Conservation (phyloP, 2,888 invertebrate species). For the Fabriciana adippe region DNA sequence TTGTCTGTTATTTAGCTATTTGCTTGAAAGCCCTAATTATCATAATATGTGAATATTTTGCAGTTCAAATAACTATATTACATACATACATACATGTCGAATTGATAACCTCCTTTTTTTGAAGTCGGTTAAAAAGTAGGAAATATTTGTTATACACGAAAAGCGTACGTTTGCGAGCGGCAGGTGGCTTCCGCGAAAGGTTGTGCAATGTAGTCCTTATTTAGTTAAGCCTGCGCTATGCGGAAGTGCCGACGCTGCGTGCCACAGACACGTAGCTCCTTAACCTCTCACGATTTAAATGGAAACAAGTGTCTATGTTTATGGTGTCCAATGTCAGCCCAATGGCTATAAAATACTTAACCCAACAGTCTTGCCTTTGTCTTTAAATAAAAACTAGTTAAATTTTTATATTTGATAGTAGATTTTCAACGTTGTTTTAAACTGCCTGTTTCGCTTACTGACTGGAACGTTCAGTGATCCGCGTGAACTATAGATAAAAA, state of each 20-base stretch:
- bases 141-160: no score
- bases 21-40: no score
- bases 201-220: conserved; percentile 26
- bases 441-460: conserved; percentile 1
- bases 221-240: conserved; percentile 22
- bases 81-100: no score
- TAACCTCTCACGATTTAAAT: conserved; percentile 31
- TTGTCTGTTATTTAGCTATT: no score
- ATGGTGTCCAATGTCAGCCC: not conserved
- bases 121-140: no score
- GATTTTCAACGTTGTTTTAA: conserved; percentile 3
- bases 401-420: not conserved
- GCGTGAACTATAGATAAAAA: not conserved
- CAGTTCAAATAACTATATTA: no score
- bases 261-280: conserved; percentile 23
- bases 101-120: no score
- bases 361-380: not conserved
- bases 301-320: conserved; percentile 16
- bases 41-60: no score
- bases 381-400: not conserved
- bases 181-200: conserved; percentile 21
- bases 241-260: conserved; percentile 23
- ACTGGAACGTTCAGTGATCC: conserved; percentile 15
- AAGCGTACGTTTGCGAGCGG: conserved; percentile 2
- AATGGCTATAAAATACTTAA: not conserved